Conservation (phyloP, 2,888 invertebrate species). For the Smittia sp. region DNA sequence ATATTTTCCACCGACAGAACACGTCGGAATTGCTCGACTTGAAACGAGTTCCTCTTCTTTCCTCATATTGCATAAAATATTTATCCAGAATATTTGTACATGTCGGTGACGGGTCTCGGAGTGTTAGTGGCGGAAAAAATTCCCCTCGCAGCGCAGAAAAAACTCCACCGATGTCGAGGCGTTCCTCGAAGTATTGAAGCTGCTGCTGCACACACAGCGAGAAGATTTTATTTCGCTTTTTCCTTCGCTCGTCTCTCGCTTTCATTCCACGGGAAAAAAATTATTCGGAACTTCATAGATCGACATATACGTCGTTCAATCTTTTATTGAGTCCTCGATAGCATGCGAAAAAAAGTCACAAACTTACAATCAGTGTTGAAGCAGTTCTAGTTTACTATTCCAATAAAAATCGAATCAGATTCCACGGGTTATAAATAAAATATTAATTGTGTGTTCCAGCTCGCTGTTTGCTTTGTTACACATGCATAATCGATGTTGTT, state of each 20-base stretch:
- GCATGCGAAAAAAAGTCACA: neutral
- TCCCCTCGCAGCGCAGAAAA: slow-evolving; percentile 8
- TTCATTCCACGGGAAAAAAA: neutral
- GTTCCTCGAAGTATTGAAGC: slow-evolving; percentile 16
- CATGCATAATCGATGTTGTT: slow-evolving; percentile 35
- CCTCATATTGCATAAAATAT: slow-evolving; percentile 23
- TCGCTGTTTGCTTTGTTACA: slow-evolving; percentile 22
- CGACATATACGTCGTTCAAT: neutral
- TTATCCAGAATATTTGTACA: slow-evolving; percentile 1
- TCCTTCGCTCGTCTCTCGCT: neutral
- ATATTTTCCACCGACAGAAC: slow-evolving; percentile 1
- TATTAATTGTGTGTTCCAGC: slow-evolving; percentile 27
- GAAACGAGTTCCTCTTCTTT: neutral
- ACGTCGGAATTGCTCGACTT: neutral
- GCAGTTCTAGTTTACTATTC: too few species aligned
- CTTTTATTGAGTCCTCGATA: neutral
- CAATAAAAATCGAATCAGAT: too few species aligned
- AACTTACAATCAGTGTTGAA: too few species aligned
- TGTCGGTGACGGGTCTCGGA: too few species aligned
- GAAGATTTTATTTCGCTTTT: neutral
- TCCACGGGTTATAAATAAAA: slow-evolving; percentile 26
- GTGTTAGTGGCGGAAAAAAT: slow-evolving; percentile 7
- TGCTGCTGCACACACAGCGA: slow-evolving; percentile 7
- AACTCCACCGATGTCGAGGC: neutral
- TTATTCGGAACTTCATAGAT: neutral